Evolutionary conservation across 2,888 invertebrate genomes (phyloP), one percentile per base, ranked within the genome.

Genomic region (Tribolium freemani): DNA sequence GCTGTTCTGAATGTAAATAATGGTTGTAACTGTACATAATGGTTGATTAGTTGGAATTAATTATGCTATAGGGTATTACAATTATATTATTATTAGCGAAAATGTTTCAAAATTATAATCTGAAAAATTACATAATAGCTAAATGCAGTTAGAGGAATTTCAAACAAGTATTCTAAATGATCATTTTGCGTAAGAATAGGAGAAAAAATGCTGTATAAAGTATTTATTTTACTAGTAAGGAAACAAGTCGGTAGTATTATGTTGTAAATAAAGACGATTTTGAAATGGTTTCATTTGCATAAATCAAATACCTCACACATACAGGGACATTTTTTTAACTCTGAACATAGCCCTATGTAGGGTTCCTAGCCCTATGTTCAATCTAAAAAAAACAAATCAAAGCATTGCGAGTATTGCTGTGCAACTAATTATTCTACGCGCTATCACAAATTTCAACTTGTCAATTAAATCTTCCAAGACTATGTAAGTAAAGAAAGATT

Each of bases 251-350:
- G 11, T 50, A 68, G 48, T 68, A 68, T 57, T 66, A 54, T 56
- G 57, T 48, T 68, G 68, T 68, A 68, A 68, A 68, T 68, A 68
- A 68, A 68, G 57, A 68, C 57, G 53, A 64, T 21, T 50, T 53
- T 53, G 38, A 64, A 45, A 38, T 45, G 38, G 38, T 38, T 38
- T 38, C 8, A 8, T 38, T 38, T 38, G 16, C 16, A 16, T 16
- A 16, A 16, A 16, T 16, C 16, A 2, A 16, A 16, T 1, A 16
- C 16, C 16, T n/a, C n/a, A n/a, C n/a, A n/a, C n/a, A n/a, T n/a
- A n/a, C n/a, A n/a, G n/a, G n/a, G n/a, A n/a, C n/a, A n/a, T n/a
- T n/a, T n/a, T n/a, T n/a, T n/a, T n/a, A n/a, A n/a, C n/a, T n/a
- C n/a, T n/a, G n/a, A n/a, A n/a, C n/a, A n/a, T n/a, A n/a, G n/a